Evolutionary conservation across 2,888 invertebrate species (phyloP), one percentile per base, ranked within the genome.

Genomic region (Lingula anatina): DNA sequence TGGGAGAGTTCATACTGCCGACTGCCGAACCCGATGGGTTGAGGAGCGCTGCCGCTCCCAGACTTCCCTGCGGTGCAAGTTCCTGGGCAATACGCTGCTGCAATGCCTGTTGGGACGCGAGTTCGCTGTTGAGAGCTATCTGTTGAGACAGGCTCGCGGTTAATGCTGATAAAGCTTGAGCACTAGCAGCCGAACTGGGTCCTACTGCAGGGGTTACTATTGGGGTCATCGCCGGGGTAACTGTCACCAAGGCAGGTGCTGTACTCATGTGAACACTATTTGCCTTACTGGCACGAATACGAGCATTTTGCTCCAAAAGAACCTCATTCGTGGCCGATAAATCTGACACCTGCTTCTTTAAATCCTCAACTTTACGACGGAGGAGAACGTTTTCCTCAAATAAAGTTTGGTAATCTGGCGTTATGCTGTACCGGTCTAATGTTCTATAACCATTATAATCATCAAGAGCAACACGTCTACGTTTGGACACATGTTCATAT

Each of bases 281-380:
- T 21, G 66, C 55, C 51, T 67, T 65, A 57, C 66, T 63, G 42
- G 68, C 64, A 27, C 88, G 80, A 53, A 87, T 76, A 56, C 85
- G 84, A 24, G 87, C 87, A 74, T 88, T 88, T 75, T 88, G 87
- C 63, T 87, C 86, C 55, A 88, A 75, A 12, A 89, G 79, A 70
- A 88, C 87, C 70, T 88, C 87, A 71, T 89, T 89, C 7, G 87
- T 86, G 2, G 87, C 86, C 31, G 85, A 84, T 54, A 88, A 75
- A 71, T 87, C 86, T 28, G 82, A 82, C 20, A 85, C 84, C 75
- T 85, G 84, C 67, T 85, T 84, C 69, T 86, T 86, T 50, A 87
- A 73, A 61, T 86, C 85, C 42, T 85, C 85, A 43, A 87, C 81
- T 68, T 85, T 83, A 60, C 85, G 83, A 54, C 85, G 80, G 46